A percentile compares a stretch with the other conserved stretches of the same genome.
Evolutionary conservation across 2,113 vertebrate species (phyloP).

Genomic region (Equus przewalskii): DNA sequence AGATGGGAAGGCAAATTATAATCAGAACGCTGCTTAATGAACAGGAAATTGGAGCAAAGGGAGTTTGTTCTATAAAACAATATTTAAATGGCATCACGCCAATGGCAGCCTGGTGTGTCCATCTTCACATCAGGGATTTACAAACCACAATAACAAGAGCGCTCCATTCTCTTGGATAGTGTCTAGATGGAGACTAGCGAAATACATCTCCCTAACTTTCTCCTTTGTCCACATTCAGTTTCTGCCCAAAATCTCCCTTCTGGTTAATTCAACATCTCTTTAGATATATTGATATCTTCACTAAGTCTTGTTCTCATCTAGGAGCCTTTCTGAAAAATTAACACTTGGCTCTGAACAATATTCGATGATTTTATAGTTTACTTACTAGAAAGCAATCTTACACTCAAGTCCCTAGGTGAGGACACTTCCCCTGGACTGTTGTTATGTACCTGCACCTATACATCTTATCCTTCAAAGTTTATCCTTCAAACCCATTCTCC

Average conservation of each 20-base stretch:
- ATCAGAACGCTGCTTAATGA: constrained; percentile 47
- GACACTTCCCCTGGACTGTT: not conserved
- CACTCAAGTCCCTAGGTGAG: not conserved
- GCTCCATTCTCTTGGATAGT: not conserved
- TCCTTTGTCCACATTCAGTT: not conserved
- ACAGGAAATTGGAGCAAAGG: not conserved
- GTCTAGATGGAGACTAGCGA: not conserved
- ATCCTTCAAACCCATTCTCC: not conserved
- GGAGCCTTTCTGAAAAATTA: not conserved
- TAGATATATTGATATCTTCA: not conserved
- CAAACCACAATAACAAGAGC: not conserved
- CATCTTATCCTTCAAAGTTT: not conserved
- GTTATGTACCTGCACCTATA: not conserved
- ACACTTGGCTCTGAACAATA: not conserved
- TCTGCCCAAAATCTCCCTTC: not conserved
- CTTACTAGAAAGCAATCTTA: not conserved
- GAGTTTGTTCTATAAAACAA: constrained; percentile 11
- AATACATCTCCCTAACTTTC: not conserved
- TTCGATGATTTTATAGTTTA: not conserved
- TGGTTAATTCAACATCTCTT: not conserved
- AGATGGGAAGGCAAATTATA: constrained; percentile 45
- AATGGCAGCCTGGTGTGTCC: not conserved
- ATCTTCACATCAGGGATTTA: not conserved
- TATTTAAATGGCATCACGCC: not conserved
- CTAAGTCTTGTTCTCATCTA: not conserved